phyloP scores from a whole-genome alignment of 2,797 vertebrate genomes.

The Lepidocolaptes lacrymiger region DNA sequence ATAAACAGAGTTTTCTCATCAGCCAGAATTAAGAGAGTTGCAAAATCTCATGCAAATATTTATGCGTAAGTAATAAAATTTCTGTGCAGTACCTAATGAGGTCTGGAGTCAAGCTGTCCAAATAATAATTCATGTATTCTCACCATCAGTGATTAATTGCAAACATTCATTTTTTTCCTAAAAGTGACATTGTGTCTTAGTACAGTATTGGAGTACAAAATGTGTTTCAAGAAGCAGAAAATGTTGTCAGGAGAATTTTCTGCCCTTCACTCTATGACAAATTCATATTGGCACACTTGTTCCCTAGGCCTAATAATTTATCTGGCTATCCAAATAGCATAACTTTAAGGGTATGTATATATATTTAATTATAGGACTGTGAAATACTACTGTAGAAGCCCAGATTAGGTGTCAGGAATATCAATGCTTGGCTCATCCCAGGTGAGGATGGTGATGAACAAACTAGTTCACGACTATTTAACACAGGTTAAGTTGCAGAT shows the following conservation, averaged over 20 bases:
- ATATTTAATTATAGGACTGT: neutral
- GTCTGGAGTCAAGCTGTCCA: neutral
- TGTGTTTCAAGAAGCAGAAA: neutral
- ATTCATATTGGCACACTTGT: neutral
- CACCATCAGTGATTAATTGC: neutral
- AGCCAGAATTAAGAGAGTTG: neutral
- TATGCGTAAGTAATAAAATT: neutral
- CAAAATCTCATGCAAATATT: slow-evolving; percentile 2
- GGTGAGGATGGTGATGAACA: neutral
- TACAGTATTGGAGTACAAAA: neutral
- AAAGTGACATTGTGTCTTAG: neutral
- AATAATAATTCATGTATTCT: neutral
- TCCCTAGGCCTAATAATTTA: neutral
- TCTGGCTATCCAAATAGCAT: neutral
- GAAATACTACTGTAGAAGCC: neutral
- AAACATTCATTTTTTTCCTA: neutral
- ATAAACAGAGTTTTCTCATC: slow-evolving; percentile 4
- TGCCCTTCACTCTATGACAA: neutral
- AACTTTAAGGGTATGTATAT: neutral
- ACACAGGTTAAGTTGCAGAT: neutral
- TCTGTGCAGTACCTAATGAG: neutral
- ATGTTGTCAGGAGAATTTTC: neutral
- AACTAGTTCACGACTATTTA: neutral
- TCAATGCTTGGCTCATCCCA: neutral
- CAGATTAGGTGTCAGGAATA: neutral